Evolutionary conservation across 2,888 invertebrate genomes (phyloP).

Genomic region (Lycaena phlaeas): DNA sequence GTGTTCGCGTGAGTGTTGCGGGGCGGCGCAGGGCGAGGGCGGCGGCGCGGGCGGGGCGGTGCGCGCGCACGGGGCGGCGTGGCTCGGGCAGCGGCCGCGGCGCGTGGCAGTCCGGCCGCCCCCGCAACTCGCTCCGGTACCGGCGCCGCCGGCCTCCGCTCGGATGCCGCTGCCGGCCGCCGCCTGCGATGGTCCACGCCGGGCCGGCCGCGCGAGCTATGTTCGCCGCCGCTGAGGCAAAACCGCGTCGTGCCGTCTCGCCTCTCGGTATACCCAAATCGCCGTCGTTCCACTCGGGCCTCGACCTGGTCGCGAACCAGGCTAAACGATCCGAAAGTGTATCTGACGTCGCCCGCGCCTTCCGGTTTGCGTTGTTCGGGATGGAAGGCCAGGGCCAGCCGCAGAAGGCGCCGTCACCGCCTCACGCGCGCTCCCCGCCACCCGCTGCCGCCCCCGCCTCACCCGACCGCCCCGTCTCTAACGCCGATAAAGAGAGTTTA

Average conservation of each 20-base stretch:
- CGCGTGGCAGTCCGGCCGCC: slow-evolving; percentile 57
- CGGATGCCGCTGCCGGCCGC: slow-evolving; percentile 71
- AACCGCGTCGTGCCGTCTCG: slow-evolving; percentile 70
- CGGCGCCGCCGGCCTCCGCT: slow-evolving; percentile 64
- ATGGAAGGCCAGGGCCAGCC: slow-evolving; percentile 53
- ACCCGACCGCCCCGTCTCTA: slow-evolving; percentile 44
- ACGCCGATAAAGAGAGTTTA: slow-evolving; percentile 53
- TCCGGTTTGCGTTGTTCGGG: slow-evolving; percentile 58
- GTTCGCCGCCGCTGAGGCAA: slow-evolving; percentile 67
- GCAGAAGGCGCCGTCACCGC: slow-evolving; percentile 58
- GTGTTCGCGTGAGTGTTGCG: slow-evolving; percentile 24
- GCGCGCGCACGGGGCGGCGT: slow-evolving; percentile 22
- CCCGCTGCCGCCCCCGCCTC: slow-evolving; percentile 33
- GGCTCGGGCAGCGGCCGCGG: slow-evolving; percentile 25
- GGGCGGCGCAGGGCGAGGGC: slow-evolving; percentile 22
- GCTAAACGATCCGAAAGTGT: slow-evolving; percentile 62
- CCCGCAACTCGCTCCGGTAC: slow-evolving; percentile 62
- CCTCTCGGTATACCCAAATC: slow-evolving; percentile 87
- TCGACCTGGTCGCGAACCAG: slow-evolving; percentile 83
- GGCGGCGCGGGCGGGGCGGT: slow-evolving; percentile 30
- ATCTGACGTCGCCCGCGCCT: slow-evolving; percentile 64
- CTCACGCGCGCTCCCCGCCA: slow-evolving; percentile 57
- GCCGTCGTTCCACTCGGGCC: slow-evolving; percentile 89
- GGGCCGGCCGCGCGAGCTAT: slow-evolving; percentile 71
- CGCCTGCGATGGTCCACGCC: slow-evolving; percentile 72